Evolutionary conservation across 2,113 vertebrate species (phyloP).

Genomic region (Ramphastos sulfuratus): DNA sequence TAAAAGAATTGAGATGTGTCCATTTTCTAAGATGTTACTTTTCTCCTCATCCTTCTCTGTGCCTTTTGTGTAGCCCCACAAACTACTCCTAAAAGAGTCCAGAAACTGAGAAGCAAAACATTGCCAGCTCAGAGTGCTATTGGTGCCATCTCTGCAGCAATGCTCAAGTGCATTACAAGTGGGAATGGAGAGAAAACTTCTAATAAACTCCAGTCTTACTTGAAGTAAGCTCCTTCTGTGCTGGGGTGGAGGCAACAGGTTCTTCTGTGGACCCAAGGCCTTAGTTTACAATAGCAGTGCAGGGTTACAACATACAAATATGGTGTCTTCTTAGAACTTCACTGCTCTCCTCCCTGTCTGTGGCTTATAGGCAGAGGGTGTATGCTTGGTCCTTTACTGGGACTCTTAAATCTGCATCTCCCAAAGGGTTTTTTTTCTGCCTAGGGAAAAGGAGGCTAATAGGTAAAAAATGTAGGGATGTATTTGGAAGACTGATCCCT

Average conservation of each 20-base stretch:
- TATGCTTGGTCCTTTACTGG: background rate
- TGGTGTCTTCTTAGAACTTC: background rate
- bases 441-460: background rate
- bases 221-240: background rate
- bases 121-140: background rate
- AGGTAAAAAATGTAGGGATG: background rate
- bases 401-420: background rate
- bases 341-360: rapidly evolving
- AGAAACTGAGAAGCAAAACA: background rate
- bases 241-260: background rate
- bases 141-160: background rate
- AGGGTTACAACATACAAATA: background rate
- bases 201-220: background rate
- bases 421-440: background rate
- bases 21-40: background rate
- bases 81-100: background rate
- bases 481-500: background rate
- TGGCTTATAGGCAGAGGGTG: rapidly evolving
- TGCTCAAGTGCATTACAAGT: background rate
- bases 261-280: background rate
- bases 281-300: background rate
- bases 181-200: background rate
- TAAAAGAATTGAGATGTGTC: background rate
- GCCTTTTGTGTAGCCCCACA: background rate
- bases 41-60: background rate